Evolutionary conservation across 2,113 vertebrate genomes (phyloP), one percentile per base, ranked within the genome.

Genomic region (Panthera leo): DNA sequence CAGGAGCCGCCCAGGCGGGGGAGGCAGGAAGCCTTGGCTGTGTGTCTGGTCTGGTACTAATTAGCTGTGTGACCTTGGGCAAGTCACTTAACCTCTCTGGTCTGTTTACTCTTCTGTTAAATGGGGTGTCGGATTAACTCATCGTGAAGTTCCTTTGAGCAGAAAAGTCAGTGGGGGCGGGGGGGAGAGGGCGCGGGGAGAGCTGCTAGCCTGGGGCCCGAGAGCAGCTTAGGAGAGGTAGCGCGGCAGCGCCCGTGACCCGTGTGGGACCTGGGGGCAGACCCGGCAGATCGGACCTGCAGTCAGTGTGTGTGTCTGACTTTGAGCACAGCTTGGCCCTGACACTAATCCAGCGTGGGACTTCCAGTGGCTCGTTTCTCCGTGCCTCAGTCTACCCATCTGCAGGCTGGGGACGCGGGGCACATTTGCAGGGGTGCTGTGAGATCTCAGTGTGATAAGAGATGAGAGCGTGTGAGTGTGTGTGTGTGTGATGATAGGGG

Each of bases 71-170:
- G 86, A 75, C 78, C 93, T 84, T 19, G n/a, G 80, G 75, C 78
- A 65, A 86, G 73, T 97, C 95, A 79, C 89, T 85, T 89, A 85
- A 83, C 92, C 94, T 93, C 96, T 96, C 96, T 97, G 92, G 83
- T 93, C 79, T 75, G 53, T 84, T 93, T 78, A n/a, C 55, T 42
- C 31, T 71, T 73, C 82, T 71, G 79, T 67, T 82, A 53, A 53
- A 55, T 63, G 45, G 67, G 58, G 86, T 36, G 48, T 45, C 16
- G 4, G 89, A 36, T 82, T 34, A 88, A 65, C 42, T 88, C 76
- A 76, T 78, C 36, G 27, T 19, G 51, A 65, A 45, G 85, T 42
- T 83, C 51, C 63, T 92, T 45, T 92, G 31, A 78, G 93, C 75
- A 42, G 14, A n/a, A 36, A 89, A 29, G 78, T 34, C 18, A 0